Evolutionary conservation across 2,888 invertebrate genomes (phyloP), one percentile per base, ranked within the genome.

Genomic region (Shargacucullia verbasci): DNA sequence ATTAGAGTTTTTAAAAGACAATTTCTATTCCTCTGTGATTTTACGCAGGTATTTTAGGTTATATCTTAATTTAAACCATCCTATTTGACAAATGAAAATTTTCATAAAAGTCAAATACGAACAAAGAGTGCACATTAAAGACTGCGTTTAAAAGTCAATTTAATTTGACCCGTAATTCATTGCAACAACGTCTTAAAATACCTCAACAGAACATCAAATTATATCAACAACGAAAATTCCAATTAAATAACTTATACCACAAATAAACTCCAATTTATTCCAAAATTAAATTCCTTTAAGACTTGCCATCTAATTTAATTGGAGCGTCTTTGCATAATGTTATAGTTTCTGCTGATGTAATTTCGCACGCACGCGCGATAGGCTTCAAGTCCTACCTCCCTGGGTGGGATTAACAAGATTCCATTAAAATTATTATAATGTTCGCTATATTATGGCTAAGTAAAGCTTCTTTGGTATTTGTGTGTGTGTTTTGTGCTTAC

Each of bases 371-470:
- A 64, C 65, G 61, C 59, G 59, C 61, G 38, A 11, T 27, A 50
- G 53, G 54, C 12, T 27, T 49, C 49, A 60, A 55, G 63, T 58
- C 59, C 54, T 45, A 54, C 54, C 37, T 48, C 59, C 47, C 54
- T 52, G 49, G 47, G 62, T 53, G 74, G 87, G 89, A 87, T 89
- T 89, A 89, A 86, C 87, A 81, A 80, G 89, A 87, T 89, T 86
- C 88, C 85, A 88, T 90, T 90, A 89, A 89, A 90, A 88, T 90
- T 86, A 85, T 86, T 85, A 85, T 84, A 79, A 81, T 79, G 80
- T 70, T 66, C 70, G 58, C 70, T 67, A 59, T 76, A 70, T 75
- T 76, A 70, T 40, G 37, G 39, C 41, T 52, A 68, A 65, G 66
- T 59, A 71, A 70, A 76, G 76, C 80, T 82, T 79, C 81, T 82